A percentile compares a stretch with the other conserved stretches of the same genome.
Evolutionary conservation across 2,888 invertebrate genomes (phyloP).

Genomic region (Pandemis heparana): DNA sequence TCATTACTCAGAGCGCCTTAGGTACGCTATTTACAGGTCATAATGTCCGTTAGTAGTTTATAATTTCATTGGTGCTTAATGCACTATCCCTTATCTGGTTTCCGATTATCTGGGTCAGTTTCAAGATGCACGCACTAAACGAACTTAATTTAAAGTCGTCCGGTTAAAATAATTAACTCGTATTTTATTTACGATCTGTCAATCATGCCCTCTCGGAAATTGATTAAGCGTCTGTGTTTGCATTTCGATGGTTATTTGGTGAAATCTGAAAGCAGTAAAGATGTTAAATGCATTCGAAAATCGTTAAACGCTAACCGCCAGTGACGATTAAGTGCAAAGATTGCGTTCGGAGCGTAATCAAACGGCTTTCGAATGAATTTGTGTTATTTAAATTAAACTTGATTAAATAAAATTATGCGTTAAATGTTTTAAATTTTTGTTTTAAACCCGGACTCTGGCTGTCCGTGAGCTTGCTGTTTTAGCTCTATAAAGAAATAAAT

Average conservation of each 20-base stretch:
- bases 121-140: constrained; percentile 63
- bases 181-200: constrained; percentile 60
- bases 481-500: not conserved
- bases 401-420: not conserved
- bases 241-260: constrained; percentile 17
- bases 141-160: constrained; percentile 53
- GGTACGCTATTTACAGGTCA: constrained; percentile 55
- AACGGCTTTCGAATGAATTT: constrained; percentile 8
- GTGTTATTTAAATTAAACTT: constrained; percentile 1
- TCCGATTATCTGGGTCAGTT: constrained; percentile 66
- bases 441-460: too few relatives aligned
- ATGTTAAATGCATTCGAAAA: constrained; percentile 28
- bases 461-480: not conserved
- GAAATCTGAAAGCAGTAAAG: constrained; percentile 32
- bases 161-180: constrained; percentile 57
- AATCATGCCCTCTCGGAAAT: constrained; percentile 50
- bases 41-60: constrained; percentile 57
- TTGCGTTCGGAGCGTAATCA: constrained; percentile 19
- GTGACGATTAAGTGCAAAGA: constrained; percentile 37
- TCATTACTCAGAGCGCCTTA: constrained; percentile 49
- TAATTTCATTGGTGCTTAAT: constrained; percentile 39
- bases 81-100: constrained; percentile 52
- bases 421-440: not conserved
- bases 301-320: constrained; percentile 19
- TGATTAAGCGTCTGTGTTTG: constrained; percentile 44